A percentile compares a stretch with the other conserved stretches of the same genome.
Conservation (phyloP, 2,113 vertebrate genomes). For the Cyphomyrus discorhynchus region DNA sequence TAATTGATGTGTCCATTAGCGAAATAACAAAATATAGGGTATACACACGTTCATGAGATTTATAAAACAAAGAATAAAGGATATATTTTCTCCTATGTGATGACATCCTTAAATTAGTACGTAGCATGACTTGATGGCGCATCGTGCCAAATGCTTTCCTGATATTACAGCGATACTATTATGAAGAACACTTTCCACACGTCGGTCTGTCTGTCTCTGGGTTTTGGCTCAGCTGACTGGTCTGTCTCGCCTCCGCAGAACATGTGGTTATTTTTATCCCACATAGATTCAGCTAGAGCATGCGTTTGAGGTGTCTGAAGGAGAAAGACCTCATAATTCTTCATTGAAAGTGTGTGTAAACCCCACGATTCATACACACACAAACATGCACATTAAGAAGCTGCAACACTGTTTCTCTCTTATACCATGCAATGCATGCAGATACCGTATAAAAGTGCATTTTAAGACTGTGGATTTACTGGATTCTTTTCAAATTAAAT, state of each 20-base stretch:
- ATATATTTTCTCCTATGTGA: not conserved
- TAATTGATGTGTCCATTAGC: not conserved
- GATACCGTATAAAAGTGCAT: not conserved
- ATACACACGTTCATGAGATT: not conserved
- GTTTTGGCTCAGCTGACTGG: not conserved
- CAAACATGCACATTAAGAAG: not conserved
- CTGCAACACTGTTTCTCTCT: not conserved
- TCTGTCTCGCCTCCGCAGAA: conserved; percentile 15
- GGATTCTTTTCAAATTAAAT: not conserved
- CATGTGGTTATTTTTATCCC: conserved; percentile 21
- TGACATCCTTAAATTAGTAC: not conserved
- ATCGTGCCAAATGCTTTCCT: not conserved
- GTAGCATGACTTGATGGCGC: not conserved
- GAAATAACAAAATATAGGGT: not conserved
- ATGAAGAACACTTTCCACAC: not conserved
- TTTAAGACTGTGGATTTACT: not conserved
- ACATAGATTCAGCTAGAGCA: not conserved
- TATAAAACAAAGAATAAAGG: not conserved
- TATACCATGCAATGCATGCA: not conserved
- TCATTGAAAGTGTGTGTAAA: conserved; percentile 1
- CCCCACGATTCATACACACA: not conserved
- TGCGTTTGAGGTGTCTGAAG: not conserved
- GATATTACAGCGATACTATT: not conserved
- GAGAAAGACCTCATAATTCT: not conserved
- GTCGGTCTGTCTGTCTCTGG: not conserved